Evolutionary conservation across 2,797 vertebrate genomes (phyloP), one percentile per base, ranked within the genome.

Genomic region (Martes flavigula): DNA sequence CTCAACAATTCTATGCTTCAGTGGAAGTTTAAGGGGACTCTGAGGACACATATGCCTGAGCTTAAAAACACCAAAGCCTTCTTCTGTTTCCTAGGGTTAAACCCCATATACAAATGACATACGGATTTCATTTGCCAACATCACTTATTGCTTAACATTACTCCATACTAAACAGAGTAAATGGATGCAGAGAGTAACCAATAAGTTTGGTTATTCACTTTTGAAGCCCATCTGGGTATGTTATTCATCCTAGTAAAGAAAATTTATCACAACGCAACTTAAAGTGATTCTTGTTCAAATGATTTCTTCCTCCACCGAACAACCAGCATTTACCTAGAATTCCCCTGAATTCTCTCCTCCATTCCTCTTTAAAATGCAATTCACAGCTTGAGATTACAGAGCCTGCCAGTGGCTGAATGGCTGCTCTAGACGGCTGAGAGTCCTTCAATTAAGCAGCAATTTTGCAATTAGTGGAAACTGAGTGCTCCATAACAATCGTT

Each of bases 371-470:
- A 97, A 98, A 97, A 98, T 97, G 91, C 94, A 98, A 75, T 97
- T 99, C 98, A 98, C 98, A 98, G 98, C 93, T 97, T 98, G 98
- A 98, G 94, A 95, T 98, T 96, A 98, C 96, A 90, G 96, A 98
- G 98, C 94, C 94, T 96, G 95, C 97, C 98, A 97, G 96, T 68
- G 60, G 96, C 97, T 95, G 97, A 99, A 97, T 97, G 94, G 93
- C 98, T 98, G 95, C 97, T 91, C 97, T 85, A 96, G 98, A 98
- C 85, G 97, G 98, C 89, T 98, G 98, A 98, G 97, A 98, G 98
- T 94, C 98, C 98, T 98, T 98, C 98, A 98, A 98, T 98, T 98
- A 99, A 98, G 98, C 97, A 97, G 98, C 94, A 79, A 98, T 98
- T 99, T 98, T 98, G 97, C 98, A 98, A 93, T 98, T 98, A 97